phyloP scores from a whole-genome alignment of 2,113 vertebrate genomes.

The Campylorhamphus procurvoides region DNA sequence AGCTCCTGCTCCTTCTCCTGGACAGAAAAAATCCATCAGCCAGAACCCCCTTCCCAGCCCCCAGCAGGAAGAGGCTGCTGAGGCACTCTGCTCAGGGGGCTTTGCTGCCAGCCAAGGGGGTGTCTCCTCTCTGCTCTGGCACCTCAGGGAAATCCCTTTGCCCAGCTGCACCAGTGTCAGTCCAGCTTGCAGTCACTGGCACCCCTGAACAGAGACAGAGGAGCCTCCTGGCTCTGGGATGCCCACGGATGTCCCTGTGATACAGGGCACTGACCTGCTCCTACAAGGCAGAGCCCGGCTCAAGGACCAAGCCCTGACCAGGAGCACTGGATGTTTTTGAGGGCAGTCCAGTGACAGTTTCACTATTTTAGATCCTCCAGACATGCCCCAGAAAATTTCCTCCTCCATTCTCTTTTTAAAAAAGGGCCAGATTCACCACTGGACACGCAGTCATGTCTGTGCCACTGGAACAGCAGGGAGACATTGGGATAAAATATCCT shows the following conservation, averaged over 20 bases:
- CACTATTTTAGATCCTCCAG: not conserved
- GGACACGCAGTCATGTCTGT: not conserved
- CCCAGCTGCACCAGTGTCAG: not conserved
- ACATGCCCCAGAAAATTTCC: not conserved
- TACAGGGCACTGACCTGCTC: not conserved
- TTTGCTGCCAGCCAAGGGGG: not conserved
- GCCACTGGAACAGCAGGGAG: not conserved
- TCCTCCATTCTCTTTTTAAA: not conserved
- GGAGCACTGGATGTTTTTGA: not conserved
- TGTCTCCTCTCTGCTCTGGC: not conserved
- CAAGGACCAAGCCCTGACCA: not conserved
- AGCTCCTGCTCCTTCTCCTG: not conserved
- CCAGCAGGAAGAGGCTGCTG: not conserved
- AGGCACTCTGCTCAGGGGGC: not conserved
- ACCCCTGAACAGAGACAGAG: not conserved
- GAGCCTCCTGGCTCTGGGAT: not conserved
- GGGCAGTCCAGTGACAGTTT: not conserved
- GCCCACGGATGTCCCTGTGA: not conserved
- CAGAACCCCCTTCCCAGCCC: not conserved
- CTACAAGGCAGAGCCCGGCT: not conserved
- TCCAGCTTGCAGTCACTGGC: not conserved
- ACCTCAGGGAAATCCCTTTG: not conserved
- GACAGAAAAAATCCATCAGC: not conserved
- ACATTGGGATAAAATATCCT: not conserved
- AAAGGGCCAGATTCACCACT: not conserved